Conservation (phyloP, 1,140 invertebrate genomes). For the Drosophila pruinosa region DNA sequence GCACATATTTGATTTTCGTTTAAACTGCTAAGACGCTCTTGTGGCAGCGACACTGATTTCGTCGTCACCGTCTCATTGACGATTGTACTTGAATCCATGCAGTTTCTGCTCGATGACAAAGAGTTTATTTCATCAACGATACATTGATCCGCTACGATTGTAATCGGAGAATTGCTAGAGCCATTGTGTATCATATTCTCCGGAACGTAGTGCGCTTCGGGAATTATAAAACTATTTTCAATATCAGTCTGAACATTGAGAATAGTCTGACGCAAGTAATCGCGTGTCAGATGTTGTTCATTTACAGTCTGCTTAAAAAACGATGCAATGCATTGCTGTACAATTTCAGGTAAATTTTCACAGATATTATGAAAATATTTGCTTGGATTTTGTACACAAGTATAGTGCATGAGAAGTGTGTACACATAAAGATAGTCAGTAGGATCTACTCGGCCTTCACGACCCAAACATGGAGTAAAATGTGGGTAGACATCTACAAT, state of each 20-base stretch:
- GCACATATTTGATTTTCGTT: conserved; percentile 13
- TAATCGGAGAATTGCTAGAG: background rate
- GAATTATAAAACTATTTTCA: background rate
- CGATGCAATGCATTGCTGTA: conserved; percentile 51
- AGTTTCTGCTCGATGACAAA: background rate
- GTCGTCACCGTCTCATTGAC: background rate
- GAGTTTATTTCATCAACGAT: background rate
- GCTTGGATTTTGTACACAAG: conserved; percentile 62
- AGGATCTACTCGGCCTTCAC: conserved; percentile 17
- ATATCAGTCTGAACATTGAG: conserved; percentile 18
- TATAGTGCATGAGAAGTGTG: conserved; percentile 68
- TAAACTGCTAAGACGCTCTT: background rate
- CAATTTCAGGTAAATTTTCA: conserved; percentile 38
- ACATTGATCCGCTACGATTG: background rate
- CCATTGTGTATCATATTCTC: no score
- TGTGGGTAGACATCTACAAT: conserved; percentile 62
- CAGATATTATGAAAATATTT: conserved; percentile 66
- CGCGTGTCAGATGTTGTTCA: conserved; percentile 25
- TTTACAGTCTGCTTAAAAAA: conserved; percentile 59
- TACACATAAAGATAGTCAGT: conserved; percentile 67
- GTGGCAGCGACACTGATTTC: background rate
- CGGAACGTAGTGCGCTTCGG: background rate
- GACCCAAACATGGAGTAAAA: conserved; percentile 41
- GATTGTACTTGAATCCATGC: background rate
- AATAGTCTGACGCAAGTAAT: conserved; percentile 44